These are phyloP conservation scores for Lasioglossum leucozonium DNA, from an alignment of 2,888 invertebrate species.

Conservation along the genomic window DNA sequence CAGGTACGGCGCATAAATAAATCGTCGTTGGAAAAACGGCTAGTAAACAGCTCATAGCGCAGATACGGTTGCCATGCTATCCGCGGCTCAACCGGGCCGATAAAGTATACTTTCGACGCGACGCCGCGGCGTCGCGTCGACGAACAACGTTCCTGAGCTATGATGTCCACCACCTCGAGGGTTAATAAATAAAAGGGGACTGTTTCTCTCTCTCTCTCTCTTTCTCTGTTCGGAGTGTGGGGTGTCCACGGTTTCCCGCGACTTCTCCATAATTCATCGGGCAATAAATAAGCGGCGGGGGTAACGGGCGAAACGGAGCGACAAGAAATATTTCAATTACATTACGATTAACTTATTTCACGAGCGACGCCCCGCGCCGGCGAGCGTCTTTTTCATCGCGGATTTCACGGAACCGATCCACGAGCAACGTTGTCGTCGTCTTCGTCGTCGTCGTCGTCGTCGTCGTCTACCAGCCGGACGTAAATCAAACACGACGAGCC, in stretches of 20 bases:
- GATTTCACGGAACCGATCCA: conserved; percentile 13
- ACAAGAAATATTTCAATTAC: conserved; percentile 58
- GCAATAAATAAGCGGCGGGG: conserved; percentile 43
- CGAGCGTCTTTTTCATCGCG: conserved; percentile 8
- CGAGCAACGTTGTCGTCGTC: background rate
- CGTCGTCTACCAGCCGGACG: conserved; percentile 8
- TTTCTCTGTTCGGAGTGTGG: background rate
- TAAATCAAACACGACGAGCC: conserved; percentile 47
- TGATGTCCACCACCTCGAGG: conserved; percentile 45
- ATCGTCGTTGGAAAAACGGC: background rate
- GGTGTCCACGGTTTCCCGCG: conserved; percentile 51
- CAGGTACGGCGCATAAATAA: conserved; percentile 17
- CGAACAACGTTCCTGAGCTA: conserved; percentile 44
- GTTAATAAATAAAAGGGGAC: conserved; percentile 54
- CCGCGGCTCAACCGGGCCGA: conserved; percentile 17
- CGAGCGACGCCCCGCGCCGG: no score
- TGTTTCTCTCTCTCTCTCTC: background rate
- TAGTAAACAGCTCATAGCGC: conserved; percentile 44
- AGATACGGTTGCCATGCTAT: conserved; percentile 36
- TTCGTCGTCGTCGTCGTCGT: no score
- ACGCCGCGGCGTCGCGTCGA: conserved; percentile 22
- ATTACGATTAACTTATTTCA: conserved; percentile 48
- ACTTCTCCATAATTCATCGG: conserved; percentile 52
- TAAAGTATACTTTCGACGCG: no score
- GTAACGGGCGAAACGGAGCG: background rate